A percentile compares a stretch with the other conserved stretches of the same genome.
Evolutionary conservation across 1,140 invertebrate genomes (phyloP).

Genomic region (Drepana arcuata): DNA sequence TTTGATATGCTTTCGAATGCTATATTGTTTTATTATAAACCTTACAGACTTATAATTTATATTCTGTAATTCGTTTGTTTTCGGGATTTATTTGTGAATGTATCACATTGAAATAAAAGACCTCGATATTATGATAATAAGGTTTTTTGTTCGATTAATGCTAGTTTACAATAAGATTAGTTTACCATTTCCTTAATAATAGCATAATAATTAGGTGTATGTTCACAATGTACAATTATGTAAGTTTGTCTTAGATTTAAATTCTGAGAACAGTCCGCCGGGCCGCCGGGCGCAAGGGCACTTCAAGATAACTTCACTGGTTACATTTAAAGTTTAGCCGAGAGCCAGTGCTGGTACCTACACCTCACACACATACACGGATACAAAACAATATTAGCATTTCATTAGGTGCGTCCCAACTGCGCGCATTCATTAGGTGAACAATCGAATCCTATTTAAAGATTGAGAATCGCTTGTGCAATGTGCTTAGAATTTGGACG

Average conservation of each 20-base stretch:
- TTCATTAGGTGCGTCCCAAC: no score
- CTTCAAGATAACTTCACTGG: conserved; percentile 50
- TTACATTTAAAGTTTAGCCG: conserved; percentile 14
- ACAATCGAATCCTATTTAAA: no score
- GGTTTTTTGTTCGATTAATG: conserved; percentile 68
- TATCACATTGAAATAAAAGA: conserved; percentile 53
- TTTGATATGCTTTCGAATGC: no score
- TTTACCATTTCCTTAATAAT: conserved; percentile 53
- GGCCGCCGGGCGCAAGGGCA: conserved; percentile 60
- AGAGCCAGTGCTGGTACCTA: no score
- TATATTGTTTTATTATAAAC: no score
- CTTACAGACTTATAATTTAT: no score
- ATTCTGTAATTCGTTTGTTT: no score
- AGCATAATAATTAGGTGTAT: conserved; percentile 63
- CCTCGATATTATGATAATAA: conserved; percentile 67
- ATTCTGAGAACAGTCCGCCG: conserved; percentile 60
- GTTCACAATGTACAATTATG: conserved; percentile 69
- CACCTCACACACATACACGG: conserved; percentile 14
- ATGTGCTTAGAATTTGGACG: no score
- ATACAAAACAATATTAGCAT: conserved; percentile 5
- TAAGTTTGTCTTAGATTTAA: conserved; percentile 48
- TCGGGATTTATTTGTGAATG: no score
- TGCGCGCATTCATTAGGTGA: no score
- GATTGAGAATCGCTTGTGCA: no score
- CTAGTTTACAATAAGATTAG: conserved; percentile 70